These are phyloP conservation scores for Phaethon lepturus DNA, from an alignment of 2,113 vertebrate genomes.

Conservation along the genomic window DNA sequence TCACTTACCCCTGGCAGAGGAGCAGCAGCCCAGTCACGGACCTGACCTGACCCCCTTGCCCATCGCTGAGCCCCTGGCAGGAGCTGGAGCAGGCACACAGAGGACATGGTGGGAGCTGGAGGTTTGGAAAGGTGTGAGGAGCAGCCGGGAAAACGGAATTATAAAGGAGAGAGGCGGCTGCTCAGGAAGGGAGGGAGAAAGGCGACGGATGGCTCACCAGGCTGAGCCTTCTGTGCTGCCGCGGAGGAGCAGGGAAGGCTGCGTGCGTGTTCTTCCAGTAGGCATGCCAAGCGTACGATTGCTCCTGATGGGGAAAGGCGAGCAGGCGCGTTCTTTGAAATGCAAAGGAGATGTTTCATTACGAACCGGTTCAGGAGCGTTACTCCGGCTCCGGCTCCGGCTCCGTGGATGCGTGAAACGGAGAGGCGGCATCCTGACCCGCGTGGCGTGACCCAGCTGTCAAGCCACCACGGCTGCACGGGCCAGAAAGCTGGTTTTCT, in stretches of 20 bases:
- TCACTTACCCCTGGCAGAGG: background rate
- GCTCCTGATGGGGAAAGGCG: background rate
- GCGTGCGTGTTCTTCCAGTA: background rate
- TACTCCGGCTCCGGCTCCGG: background rate
- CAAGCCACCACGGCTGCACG: background rate
- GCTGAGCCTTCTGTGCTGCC: background rate
- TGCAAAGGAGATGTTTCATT: slow-evolving; percentile 25
- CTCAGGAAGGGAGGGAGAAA: background rate
- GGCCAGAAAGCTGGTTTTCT: background rate
- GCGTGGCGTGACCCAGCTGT: slow-evolving; percentile 13
- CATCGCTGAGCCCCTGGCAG: background rate
- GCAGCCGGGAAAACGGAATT: background rate
- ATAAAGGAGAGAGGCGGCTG: background rate
- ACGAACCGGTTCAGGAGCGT: background rate
- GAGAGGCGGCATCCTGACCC: background rate
- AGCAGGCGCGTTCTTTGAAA: background rate
- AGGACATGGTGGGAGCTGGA: background rate
- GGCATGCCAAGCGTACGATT: background rate
- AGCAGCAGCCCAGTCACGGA: background rate
- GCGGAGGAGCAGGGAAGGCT: background rate
- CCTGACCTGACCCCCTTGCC: background rate
- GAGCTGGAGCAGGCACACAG: background rate
- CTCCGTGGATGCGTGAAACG: background rate
- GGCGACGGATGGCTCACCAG: accelerated
- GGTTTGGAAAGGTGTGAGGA: background rate